Percentiles rank a stretch among this genome's conserved stretches.
phyloP scores from a whole-genome alignment of 2,888 invertebrate species.

The Cacoxenus indagator region DNA sequence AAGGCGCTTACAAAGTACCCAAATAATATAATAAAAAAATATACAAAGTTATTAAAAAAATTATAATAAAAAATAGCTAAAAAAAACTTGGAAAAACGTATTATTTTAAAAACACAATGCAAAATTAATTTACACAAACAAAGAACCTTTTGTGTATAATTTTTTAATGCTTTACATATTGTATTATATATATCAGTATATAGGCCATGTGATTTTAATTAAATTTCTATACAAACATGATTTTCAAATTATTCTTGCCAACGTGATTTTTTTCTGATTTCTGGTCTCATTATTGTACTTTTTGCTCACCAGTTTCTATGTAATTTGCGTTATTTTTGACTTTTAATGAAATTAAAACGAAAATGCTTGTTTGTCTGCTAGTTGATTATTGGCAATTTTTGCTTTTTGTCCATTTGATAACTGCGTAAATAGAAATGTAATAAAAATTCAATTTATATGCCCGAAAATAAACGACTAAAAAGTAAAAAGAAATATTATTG shows the following conservation, averaged over 20 bases:
- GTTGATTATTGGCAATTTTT: slow-evolving; percentile 16
- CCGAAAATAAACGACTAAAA: slow-evolving; percentile 5
- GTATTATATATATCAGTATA: background rate
- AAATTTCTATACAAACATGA: slow-evolving; percentile 22
- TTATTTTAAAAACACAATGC: slow-evolving; percentile 3
- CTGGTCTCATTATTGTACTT: background rate
- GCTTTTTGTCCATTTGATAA: slow-evolving; percentile 9
- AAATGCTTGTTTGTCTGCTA: slow-evolving; percentile 18
- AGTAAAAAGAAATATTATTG: background rate
- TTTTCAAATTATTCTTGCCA: slow-evolving; percentile 13
- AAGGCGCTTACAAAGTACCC: background rate
- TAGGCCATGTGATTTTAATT: slow-evolving; percentile 20
- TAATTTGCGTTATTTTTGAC: slow-evolving; percentile 3
- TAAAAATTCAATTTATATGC: slow-evolving; percentile 19
- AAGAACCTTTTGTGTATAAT: background rate
- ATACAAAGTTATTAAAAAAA: background rate
- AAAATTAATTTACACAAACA: slow-evolving; percentile 16
- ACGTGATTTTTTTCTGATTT: background rate
- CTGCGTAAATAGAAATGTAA: slow-evolving; percentile 19
- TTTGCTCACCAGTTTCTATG: background rate
- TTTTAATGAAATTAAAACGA: slow-evolving; percentile 21
- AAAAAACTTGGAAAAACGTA: background rate
- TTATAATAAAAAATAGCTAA: background rate
- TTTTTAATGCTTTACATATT: background rate
- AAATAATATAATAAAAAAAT: background rate